Base-by-base conservation (phyloP, 2,888 invertebrate species). In the Pammene fasciana region DNA sequence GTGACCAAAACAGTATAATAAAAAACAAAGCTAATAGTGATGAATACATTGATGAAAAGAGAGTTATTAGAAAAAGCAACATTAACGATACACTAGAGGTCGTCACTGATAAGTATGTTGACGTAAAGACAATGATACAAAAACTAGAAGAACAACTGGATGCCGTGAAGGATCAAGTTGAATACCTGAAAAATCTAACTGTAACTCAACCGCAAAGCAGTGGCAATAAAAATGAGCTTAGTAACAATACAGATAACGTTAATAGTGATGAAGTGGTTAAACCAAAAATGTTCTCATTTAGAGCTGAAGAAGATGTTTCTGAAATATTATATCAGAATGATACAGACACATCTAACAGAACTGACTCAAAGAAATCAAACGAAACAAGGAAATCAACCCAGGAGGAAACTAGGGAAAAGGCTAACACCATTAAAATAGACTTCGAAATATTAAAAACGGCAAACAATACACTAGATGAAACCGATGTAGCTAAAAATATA, bases 61-160 rank as follows among this genome's bases (percentile, higher is more conserved):
- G 6, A 45, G 6, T 11, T 34, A 46, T 26, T n/a, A 59, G 59
- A 13, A 59, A 46, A 46, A 46, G 45, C 14, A 59, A 45, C 45
- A 10, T 11, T 26, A 59, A 45, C 34, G 45, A 57, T 41, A 43
- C 34, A 45, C n/a, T 59, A 34, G 26, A 5, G 26, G 18, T 10
- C 7, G 13, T 14, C 3, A 16, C 18, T 7, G 11, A 13, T 57
- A 45, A 34, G 0, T n/a, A 0, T 0, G 5, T 4, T 9, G 45
- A 34, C 13, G 9, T 59, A 10, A 45, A 59, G 5, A 14, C 0
- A n/a, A 26, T 59, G 13, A 59, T 59, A 7, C 5, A 45, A 45
- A n/a, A 14, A 6, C 18, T 59, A 14, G 59, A 59, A 59, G 45
- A 45, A 26, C 34, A 45, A 59, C n/a, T 59, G 45, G 9, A 45